A percentile compares a stretch with the other conserved stretches of the same genome.
These are phyloP conservation scores for Seriola aureovittata DNA, from an alignment of 2,113 vertebrate species.

Conservation along the genomic window DNA sequence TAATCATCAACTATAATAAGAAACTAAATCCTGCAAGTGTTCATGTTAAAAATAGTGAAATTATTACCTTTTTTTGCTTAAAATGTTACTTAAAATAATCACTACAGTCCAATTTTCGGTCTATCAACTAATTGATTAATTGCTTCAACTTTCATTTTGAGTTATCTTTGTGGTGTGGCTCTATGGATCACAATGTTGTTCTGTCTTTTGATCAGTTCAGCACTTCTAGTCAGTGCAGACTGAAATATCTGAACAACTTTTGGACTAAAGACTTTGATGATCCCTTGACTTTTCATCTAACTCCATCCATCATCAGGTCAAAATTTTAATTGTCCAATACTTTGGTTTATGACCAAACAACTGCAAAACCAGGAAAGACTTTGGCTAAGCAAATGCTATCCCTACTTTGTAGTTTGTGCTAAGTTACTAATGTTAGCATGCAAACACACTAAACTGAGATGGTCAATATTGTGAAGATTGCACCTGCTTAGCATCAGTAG, in stretches of 20 bases:
- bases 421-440: no score
- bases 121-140: accelerated
- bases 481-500: not conserved
- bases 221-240: not conserved
- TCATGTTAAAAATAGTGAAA: not conserved
- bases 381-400: no score
- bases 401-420: no score
- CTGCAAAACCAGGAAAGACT: not conserved
- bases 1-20: not conserved
- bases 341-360: not conserved
- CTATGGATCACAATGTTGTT: not conserved
- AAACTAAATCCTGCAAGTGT: no score
- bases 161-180: not conserved
- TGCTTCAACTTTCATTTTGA: not conserved
- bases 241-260: not conserved
- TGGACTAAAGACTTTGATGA: not conserved
- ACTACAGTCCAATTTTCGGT: not conserved
- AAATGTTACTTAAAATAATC: not conserved
- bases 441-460: not conserved
- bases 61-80: not conserved
- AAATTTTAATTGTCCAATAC: not conserved
- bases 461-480: not conserved
- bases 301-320: not conserved
- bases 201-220: not conserved
- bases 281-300: not conserved